Conservation (phyloP, 2,888 invertebrate genomes). For the Lysandra bellargus region DNA sequence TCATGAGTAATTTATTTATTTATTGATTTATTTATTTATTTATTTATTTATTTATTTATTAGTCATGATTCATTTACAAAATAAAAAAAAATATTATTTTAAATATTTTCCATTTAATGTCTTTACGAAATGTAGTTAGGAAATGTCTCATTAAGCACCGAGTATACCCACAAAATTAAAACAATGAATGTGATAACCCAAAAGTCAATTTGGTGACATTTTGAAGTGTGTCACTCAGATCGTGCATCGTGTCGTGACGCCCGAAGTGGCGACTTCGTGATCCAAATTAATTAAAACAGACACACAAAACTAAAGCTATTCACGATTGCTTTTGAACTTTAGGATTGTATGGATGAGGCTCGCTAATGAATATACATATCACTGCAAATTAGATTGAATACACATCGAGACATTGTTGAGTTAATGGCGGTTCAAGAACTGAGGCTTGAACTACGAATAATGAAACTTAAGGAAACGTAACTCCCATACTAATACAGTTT, state of each 20-base stretch:
- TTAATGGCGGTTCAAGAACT: background rate
- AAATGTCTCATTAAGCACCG: background rate
- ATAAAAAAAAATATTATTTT: too few species aligned
- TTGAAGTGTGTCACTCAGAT: conserved; percentile 77
- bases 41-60: too few species aligned
- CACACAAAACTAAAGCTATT: conserved; percentile 74
- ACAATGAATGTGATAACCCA: conserved; percentile 57
- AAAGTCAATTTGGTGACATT: conserved; percentile 73
- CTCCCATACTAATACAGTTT: too few species aligned
- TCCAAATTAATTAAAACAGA: conserved; percentile 80
- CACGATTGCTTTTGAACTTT: conserved; percentile 65
- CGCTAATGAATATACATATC: conserved; percentile 28
- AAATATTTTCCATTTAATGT: too few species aligned
- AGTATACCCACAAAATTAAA: background rate
- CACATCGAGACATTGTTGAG: conserved; percentile 8
- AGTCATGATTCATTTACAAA: too few species aligned
- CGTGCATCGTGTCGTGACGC: conserved; percentile 72
- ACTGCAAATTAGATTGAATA: conserved; percentile 7
- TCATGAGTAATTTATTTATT: too few species aligned
- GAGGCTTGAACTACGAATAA: background rate
- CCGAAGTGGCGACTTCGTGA: conserved; percentile 79
- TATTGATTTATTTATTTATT: too few species aligned
- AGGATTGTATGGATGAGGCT: conserved; percentile 60
- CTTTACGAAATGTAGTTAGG: background rate
- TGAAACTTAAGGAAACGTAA: too few species aligned